phyloP scores from a whole-genome alignment of 2,113 vertebrate genomes.

The Monopterus albus region DNA sequence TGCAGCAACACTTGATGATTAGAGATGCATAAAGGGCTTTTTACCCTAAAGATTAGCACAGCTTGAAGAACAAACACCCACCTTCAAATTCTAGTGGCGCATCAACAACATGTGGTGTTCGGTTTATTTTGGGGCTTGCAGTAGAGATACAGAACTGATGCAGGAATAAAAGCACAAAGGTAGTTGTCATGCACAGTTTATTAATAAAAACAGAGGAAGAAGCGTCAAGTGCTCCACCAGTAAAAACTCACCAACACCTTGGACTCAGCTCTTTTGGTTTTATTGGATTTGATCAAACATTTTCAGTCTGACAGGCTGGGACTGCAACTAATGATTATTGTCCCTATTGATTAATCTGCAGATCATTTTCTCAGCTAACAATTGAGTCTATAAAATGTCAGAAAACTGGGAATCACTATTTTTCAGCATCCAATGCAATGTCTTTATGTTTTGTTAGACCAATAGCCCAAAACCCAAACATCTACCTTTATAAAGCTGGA shows the following conservation, averaged over 20 bases:
- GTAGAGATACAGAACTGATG: slow-evolving; percentile 26
- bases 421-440: too few relatives aligned
- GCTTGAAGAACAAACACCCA: background rate
- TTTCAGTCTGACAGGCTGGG: background rate
- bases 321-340: too few relatives aligned
- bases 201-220: background rate
- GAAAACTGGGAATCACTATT: too few relatives aligned
- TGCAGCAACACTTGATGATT: background rate
- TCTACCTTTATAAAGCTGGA: too few relatives aligned
- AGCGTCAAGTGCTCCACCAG: background rate
- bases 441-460: too few relatives aligned
- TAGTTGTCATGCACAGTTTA: background rate
- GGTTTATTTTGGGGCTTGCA: background rate
- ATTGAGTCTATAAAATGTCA: too few relatives aligned
- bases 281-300: background rate
- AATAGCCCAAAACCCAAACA: too few relatives aligned
- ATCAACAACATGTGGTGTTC: background rate
- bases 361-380: too few relatives aligned
- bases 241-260: background rate
- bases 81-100: background rate
- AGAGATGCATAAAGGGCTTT: too few relatives aligned
- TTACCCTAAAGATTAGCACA: background rate
- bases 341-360: background rate
- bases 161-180: background rate
- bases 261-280: background rate